Percentiles rank a stretch among this genome's conserved stretches.
Conservation (phyloP, 30 jellyfish, hydroid and myxozoan genomes). For the Morbakka virulenta region DNA sequence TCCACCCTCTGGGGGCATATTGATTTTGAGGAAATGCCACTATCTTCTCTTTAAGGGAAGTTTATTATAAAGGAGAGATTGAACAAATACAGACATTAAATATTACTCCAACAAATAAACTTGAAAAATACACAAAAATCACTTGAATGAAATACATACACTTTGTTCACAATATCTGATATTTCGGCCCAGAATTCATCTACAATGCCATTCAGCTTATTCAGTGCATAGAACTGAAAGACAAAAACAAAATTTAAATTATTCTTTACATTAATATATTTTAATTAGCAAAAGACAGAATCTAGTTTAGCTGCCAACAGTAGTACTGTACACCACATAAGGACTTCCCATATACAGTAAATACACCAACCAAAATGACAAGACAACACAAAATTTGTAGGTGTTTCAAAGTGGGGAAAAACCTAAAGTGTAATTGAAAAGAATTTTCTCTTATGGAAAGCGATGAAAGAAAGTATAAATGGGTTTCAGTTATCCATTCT, state of each 20-base stretch:
- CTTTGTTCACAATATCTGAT: constrained; percentile 91
- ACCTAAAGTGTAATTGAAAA: too few relatives aligned
- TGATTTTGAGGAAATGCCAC: too few relatives aligned
- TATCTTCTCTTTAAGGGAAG: too few relatives aligned
- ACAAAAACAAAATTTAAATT: not conserved
- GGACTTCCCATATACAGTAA: not conserved
- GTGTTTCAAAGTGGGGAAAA: not conserved
- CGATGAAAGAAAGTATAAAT: too few relatives aligned
- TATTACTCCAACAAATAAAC: too few relatives aligned
- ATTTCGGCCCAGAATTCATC: constrained; percentile 99
- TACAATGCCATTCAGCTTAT: constrained; percentile 78
- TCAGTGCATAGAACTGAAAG: constrained; percentile 87
- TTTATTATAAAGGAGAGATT: too few relatives aligned
- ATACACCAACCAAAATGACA: not conserved
- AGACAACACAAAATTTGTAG: not conserved
- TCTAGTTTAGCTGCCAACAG: not conserved
- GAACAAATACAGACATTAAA: too few relatives aligned
- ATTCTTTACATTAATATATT: too few relatives aligned
- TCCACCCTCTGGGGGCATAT: too few relatives aligned
- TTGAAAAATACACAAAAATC: too few relatives aligned
- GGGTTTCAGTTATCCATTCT: too few relatives aligned
- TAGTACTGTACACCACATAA: not conserved
- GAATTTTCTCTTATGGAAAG: too few relatives aligned
- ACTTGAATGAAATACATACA: constrained; percentile 73
- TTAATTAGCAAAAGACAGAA: not conserved